Base-by-base conservation (phyloP, 2,113 vertebrate species). In the Saimiri boliviensis region DNA sequence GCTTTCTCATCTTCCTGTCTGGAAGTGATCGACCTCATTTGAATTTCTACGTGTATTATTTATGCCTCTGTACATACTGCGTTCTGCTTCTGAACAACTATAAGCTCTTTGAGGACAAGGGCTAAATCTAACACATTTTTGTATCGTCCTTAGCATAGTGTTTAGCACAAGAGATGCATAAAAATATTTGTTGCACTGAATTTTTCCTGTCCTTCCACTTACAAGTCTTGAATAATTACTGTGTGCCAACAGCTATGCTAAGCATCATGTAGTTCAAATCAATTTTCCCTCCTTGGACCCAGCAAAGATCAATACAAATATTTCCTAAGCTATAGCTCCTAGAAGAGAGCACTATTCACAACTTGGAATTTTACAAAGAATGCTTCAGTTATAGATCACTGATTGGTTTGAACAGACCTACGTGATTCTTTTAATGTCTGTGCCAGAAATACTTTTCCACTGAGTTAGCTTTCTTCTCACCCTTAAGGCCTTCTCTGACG, bases 221-320 rank as follows among this genome's bases (percentile, higher is more conserved):
- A 91, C 10, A 37, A 21, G 37, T 71, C 4, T 96, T 97, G 54
- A 91, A 76, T 96, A 86, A 83, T 96, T 96, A 63, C 32, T 87
- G 10, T 73, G 58, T 92, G 54, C 54, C 47, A 56, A 94, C 19
- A 37, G 45, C 71, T 73, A 37, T 93, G 52, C n/a, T 76, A 91
- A 83, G 32, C 37, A 60, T 83, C 88, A 32, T 86, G 19, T 74
- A 79, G 71, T 83, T 96, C 47, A 94, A 73, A 82, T 91, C 52
- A 68, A 13, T 97, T 94, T 40, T 82, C 45, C 60, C 47, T 93
- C 25, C 11, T 68, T 93, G 56, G 37, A 76, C 45, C 10, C 10
- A 91, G 66, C 13, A 58, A 83, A 91, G 45, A 94, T 83, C 56
- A 88, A 58, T 85, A 87, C 56, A 27, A 76, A 68, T 60, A 86